Evolutionary conservation across 2,888 invertebrate species (phyloP).

Genomic region (Eueremaeus valkanovi): DNA sequence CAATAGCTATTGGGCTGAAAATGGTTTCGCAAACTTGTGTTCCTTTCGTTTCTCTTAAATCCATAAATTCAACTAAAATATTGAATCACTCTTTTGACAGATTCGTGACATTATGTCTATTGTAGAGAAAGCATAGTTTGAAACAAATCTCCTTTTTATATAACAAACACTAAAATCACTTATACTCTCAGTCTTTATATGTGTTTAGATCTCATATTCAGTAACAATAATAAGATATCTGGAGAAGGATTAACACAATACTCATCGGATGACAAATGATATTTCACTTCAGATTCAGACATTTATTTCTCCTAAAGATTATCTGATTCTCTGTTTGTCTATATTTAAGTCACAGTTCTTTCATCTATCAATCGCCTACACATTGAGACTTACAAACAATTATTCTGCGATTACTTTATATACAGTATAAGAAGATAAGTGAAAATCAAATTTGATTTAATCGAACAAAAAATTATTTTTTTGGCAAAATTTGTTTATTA

Average conservation of each 20-base stretch:
- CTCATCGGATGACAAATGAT: slow-evolving; percentile 25
- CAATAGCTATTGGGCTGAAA: not conserved
- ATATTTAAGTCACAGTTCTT: not conserved
- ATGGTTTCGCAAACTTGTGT: not conserved
- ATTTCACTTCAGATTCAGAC: not conserved
- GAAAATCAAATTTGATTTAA: no score
- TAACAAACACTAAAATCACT: not conserved
- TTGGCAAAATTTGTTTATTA: not conserved
- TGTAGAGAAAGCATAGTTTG: not conserved
- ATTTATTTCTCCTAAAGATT: slow-evolving; percentile 8
- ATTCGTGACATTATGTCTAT: not conserved
- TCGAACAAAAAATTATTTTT: not conserved
- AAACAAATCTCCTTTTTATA: not conserved
- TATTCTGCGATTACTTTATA: not conserved
- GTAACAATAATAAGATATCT: not conserved
- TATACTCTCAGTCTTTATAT: not conserved
- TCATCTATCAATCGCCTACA: not conserved
- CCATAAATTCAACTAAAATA: not conserved
- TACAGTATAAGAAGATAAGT: no score
- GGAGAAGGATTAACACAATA: not conserved
- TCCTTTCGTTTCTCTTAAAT: not conserved
- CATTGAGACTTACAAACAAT: not conserved
- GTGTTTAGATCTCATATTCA: not conserved
- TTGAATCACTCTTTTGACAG: not conserved
- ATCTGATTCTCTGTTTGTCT: not conserved